These are phyloP conservation scores for Serripes groenlandicus DNA, from an alignment of 2,888 invertebrate genomes.

Conservation along the genomic window DNA sequence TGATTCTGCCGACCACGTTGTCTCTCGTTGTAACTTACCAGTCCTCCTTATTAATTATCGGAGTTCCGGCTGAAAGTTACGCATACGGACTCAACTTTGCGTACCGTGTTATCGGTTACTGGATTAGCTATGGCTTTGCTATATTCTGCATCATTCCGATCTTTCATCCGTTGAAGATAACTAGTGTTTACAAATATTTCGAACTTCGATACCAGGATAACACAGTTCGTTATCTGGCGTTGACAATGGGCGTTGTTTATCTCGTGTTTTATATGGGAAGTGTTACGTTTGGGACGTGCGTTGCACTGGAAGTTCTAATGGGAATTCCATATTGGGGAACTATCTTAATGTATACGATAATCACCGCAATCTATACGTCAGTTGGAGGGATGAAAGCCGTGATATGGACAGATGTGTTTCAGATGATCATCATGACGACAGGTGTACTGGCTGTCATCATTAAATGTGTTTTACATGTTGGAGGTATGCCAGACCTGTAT, in stretches of 20 bases:
- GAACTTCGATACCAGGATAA: slow-evolving; percentile 38
- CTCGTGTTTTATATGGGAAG: slow-evolving; percentile 47
- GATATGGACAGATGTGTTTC: slow-evolving; percentile 52
- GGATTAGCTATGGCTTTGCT: slow-evolving; percentile 22
- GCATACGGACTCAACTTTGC: slow-evolving; percentile 31
- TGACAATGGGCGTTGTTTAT: slow-evolving; percentile 27
- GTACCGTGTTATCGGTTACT: slow-evolving; percentile 10
- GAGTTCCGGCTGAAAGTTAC: slow-evolving; percentile 36
- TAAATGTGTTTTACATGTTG: slow-evolving; percentile 16
- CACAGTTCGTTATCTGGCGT: slow-evolving; percentile 30
- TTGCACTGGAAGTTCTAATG: slow-evolving; percentile 37
- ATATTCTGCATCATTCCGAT: slow-evolving; percentile 31
- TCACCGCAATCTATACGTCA: slow-evolving; percentile 47
- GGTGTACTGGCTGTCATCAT: slow-evolving; percentile 38
- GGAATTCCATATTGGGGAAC: slow-evolving; percentile 47
- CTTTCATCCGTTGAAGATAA: slow-evolving; percentile 42
- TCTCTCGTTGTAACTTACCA: slow-evolving; percentile 58
- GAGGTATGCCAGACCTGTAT: slow-evolving; percentile 8
- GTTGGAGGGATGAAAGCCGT: slow-evolving; percentile 54
- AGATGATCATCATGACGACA: slow-evolving; percentile 41
- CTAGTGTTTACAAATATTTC: slow-evolving; percentile 43
- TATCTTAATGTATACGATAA: slow-evolving; percentile 33
- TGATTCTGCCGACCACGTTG: slow-evolving; percentile 34
- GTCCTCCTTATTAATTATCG: slow-evolving; percentile 50
- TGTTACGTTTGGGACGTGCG: slow-evolving; percentile 40